Evolutionary conservation across 2,113 vertebrate genomes (phyloP), one percentile per base, ranked within the genome.

Genomic region (Glaucidium brasilianum): DNA sequence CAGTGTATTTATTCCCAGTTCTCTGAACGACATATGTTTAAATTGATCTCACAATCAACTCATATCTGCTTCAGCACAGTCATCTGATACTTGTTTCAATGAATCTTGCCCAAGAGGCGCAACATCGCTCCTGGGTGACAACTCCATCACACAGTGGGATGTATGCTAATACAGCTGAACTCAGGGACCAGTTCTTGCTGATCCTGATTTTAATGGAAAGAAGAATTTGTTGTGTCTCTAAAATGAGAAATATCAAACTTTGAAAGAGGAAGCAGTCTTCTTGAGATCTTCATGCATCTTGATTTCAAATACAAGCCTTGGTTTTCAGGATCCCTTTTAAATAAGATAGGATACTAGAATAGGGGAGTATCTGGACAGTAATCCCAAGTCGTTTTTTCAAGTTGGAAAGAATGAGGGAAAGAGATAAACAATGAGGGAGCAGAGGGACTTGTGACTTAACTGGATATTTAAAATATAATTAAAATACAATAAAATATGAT

Each of bases 51-150:
- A 90, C 78, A 94, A 94, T 90, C 85, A 90, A 80, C 66, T 96
- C 53, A 19, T 92, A 92, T 90, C 88, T 95, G 29, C 73, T 95
- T 94, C 90, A 91, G 62, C 79, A 94, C 79, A 92, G 79, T 87
- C 72, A 88, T 92, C 68, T 95, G 93, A 96, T 96, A 94, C 52
- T 55, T 82, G 45, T 96, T 95, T 82, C 95, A 97, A 94, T 94
- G 47, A 96, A 93, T 95, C 82, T 92, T 17, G 26, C 94, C 68
- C 88, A 50, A 77, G 59, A 77, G 49, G 89, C 89, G 59, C 56
- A 94, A 93, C 52, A 94, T 85, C 69, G 77, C 27, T 96, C 49
- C 95, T 49, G 66, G 81, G 39, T 94, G 76, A 77, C 35, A 83
- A 72, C 79, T 96, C 81, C 66, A 83, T 73, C 3, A 4, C 73